Evolutionary conservation across 2,888 invertebrate genomes (phyloP).

Genomic region (Rosalia funebris): DNA sequence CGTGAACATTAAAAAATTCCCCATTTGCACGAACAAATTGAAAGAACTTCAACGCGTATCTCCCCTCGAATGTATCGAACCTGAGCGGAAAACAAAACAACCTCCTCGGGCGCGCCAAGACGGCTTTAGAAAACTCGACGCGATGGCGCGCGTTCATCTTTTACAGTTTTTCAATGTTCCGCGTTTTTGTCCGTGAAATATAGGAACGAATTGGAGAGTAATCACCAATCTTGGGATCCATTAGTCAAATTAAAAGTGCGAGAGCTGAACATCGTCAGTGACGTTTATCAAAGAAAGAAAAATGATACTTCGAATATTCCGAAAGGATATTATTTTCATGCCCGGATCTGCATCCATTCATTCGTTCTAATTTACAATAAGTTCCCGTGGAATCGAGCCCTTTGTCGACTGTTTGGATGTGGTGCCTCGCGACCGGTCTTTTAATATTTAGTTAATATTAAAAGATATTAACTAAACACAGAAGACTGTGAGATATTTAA

Average conservation of each 20-base stretch:
- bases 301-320: slow-evolving; percentile 39
- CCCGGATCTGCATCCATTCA: slow-evolving; percentile 21
- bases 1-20: no score
- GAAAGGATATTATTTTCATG: slow-evolving; percentile 29
- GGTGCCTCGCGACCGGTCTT: no score
- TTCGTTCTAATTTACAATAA: slow-evolving; percentile 13
- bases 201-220: slow-evolving; percentile 38
- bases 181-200: slow-evolving; percentile 33
- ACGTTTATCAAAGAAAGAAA: slow-evolving; percentile 41
- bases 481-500: no score
- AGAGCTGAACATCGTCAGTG: slow-evolving; percentile 39
- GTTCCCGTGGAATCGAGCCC: neutral
- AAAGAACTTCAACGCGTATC: no score
- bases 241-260: slow-evolving; percentile 44
- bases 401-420: neutral
- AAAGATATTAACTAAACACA: no score
- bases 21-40: no score
- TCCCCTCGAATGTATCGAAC: no score
- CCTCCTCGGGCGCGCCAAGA: slow-evolving; percentile 8
- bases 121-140: slow-evolving; percentile 16
- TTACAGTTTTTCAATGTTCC: slow-evolving; percentile 29
- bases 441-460: no score
- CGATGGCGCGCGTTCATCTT: slow-evolving; percentile 25
- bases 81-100: no score
- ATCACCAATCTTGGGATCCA: slow-evolving; percentile 43